Percentiles rank a stretch among this genome's conserved stretches.
phyloP scores from a whole-genome alignment of 2,888 invertebrate species.

The Leptinotarsa haldemani region DNA sequence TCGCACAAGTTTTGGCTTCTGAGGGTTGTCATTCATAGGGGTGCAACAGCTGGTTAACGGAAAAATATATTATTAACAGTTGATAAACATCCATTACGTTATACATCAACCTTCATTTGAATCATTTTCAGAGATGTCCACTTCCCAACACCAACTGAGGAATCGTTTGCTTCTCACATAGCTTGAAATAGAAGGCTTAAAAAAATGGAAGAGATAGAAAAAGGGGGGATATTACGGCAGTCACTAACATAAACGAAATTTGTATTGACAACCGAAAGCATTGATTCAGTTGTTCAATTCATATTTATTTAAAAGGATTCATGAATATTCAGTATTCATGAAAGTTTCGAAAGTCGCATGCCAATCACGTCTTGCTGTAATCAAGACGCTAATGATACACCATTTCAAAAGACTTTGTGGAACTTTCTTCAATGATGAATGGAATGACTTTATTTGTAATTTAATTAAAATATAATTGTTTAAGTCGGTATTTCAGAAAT shows the following conservation, averaged over 20 bases:
- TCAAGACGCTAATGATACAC: constrained; percentile 42
- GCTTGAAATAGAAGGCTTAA: too few relatives aligned
- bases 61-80: too few relatives aligned
- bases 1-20: too few relatives aligned
- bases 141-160: too few relatives aligned
- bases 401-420: constrained; percentile 31
- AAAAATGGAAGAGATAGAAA: too few relatives aligned
- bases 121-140: too few relatives aligned
- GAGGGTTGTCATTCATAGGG: too few relatives aligned
- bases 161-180: too few relatives aligned
- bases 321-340: constrained; percentile 38
- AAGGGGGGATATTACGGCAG: too few relatives aligned
- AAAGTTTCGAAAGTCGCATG: constrained; percentile 33
- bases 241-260: not conserved
- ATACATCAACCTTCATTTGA: too few relatives aligned
- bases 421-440: constrained; percentile 36
- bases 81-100: too few relatives aligned
- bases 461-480: constrained; percentile 27
- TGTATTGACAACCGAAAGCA: not conserved
- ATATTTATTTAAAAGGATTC: constrained; percentile 8
- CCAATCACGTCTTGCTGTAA: constrained; percentile 40
- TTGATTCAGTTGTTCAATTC: not conserved
- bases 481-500: constrained; percentile 4
- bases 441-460: constrained; percentile 35
- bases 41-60: too few relatives aligned